A percentile compares a stretch with the other conserved stretches of the same genome.
Conservation (phyloP, 2,113 vertebrate genomes). For the Irena cyanogastra region DNA sequence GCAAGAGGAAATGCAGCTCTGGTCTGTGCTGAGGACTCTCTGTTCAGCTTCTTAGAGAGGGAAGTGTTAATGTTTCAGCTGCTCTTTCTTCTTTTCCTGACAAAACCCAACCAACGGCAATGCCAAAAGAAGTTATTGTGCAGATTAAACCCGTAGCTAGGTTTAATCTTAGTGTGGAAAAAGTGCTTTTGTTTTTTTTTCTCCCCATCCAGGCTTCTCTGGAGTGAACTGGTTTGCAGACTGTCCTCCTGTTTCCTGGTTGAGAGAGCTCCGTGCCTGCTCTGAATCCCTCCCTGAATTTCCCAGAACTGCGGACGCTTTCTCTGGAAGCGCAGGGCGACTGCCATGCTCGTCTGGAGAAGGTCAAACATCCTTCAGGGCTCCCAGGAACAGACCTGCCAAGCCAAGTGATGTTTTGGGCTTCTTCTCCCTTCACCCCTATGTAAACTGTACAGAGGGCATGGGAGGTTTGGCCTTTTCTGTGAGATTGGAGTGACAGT, state of each 20-base stretch:
- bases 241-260: background rate
- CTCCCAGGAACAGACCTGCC: constrained; percentile 12
- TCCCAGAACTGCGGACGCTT: background rate
- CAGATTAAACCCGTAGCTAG: background rate
- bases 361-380: constrained; percentile 12
- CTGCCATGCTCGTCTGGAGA: background rate
- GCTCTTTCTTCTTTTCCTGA: background rate
- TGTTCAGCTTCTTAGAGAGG: background rate
- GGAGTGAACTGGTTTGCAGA: background rate
- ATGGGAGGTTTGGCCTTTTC: background rate
- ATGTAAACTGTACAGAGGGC: background rate
- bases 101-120: background rate
- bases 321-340: background rate
- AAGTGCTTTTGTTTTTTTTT: background rate
- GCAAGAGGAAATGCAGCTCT: background rate
- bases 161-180: background rate
- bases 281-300: background rate
- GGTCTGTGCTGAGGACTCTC: background rate
- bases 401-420: constrained; percentile 13
- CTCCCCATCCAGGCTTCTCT: background rate
- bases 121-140: background rate
- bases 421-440: background rate
- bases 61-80: background rate
- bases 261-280: background rate
- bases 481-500: background rate